These are phyloP conservation scores for Galerucella nymphaeae DNA, from an alignment of 2,888 invertebrate genomes.

Conservation along the genomic window DNA sequence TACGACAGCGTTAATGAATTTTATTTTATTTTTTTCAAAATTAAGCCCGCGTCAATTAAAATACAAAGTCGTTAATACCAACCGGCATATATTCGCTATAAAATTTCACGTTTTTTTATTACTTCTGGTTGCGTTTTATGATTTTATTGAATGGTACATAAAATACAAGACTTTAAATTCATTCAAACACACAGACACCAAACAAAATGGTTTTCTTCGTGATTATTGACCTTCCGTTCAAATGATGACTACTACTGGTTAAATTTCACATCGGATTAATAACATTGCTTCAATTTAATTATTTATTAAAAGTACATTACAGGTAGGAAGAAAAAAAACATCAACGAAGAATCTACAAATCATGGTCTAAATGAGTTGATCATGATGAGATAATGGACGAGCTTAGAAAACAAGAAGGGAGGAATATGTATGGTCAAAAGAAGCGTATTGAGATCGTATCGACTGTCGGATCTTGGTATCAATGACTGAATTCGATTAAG, in stretches of 20 bases:
- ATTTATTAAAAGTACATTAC: conserved; percentile 36
- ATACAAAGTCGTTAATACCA: conserved; percentile 31
- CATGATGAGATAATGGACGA: conserved; percentile 58
- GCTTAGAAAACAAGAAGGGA: conserved; percentile 58
- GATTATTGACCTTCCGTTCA: no score
- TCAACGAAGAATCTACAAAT: conserved; percentile 52
- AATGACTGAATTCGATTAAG: conserved; percentile 62
- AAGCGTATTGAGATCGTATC: conserved; percentile 62
- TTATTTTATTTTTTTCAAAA: background rate
- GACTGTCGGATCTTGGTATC: conserved; percentile 57
- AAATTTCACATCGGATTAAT: conserved; percentile 36
- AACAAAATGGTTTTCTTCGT: no score
- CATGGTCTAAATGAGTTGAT: conserved; percentile 59
- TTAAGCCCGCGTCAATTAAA: conserved; percentile 22
- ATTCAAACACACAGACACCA: background rate
- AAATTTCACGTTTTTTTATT: conserved; percentile 24
- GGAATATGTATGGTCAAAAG: conserved; percentile 58
- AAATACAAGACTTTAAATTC: background rate
- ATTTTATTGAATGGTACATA: background rate
- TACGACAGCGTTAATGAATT: background rate
- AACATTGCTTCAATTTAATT: conserved; percentile 49
- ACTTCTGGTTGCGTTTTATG: conserved; percentile 25
- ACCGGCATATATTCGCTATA: conserved; percentile 19
- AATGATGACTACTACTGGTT: conserved; percentile 37
- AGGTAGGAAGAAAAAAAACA: conserved; percentile 28